Base-by-base conservation (phyloP, 2,888 invertebrate species). In the Metalampra italica region DNA sequence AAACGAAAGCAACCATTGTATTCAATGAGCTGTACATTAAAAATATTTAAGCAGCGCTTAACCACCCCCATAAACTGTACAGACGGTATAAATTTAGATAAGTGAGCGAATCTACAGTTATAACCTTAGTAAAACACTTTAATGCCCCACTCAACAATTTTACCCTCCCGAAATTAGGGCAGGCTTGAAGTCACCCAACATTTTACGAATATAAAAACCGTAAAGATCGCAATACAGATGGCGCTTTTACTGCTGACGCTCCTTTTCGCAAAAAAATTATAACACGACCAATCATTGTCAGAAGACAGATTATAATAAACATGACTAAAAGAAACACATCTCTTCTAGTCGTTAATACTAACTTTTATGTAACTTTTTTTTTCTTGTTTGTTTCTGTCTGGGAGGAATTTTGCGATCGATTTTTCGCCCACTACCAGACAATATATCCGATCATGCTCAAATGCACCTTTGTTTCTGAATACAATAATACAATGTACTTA, bases 21-120 rank as follows among this genome's bases (percentile, higher is more conserved):
- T 42, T 30, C 42, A 29, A 42, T 42, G 29, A 42, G n/a, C 29
- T 9, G 9, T 11, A 13, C 14, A 22, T 40, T 40, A 40, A 14
- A 9, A 9, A 9, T 11, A 3, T 40, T 40, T 40, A 40, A 40
- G 15, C 14, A 9, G 13, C 40, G 15, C 40, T 14, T 11, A n/a
- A 15, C 14, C 13, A 11, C 38, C 13, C 8, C 14, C 14, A 11
- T 40, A 15, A 40, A 40, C 40, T 40, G 40, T 22, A 14, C 40
- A 15, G 22, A 36, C n/a, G 50, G 29, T 46, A 46, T 50, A 50
- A 50, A 50, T 50, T 50, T 40, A 46, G 46, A 50, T 50, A 50
- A 50, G 39, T 50, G 13, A 30, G 42, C 1, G 34, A 34, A 12
- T 30, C 12, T n/a, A 2, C 34, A 9, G 46, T 50, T 32, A 50